phyloP scores from a whole-genome alignment of 2,113 vertebrate genomes.

The Megaceryle torquata region DNA sequence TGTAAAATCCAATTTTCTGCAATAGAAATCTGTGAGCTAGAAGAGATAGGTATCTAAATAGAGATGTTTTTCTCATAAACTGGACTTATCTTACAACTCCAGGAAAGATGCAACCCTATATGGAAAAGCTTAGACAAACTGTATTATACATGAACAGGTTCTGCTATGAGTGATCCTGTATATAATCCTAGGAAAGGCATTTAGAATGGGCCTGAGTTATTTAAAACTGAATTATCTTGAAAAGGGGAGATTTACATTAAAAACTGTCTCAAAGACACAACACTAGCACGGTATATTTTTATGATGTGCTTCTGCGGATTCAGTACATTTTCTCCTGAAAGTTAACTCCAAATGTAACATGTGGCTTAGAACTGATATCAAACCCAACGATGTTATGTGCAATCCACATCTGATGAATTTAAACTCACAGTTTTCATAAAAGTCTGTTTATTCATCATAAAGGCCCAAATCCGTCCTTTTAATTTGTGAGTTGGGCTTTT shows the following conservation, averaged over 20 bases:
- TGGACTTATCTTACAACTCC: neutral
- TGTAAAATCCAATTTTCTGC: neutral
- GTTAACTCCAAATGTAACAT: neutral
- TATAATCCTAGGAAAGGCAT: neutral
- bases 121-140: neutral
- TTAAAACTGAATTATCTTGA: neutral
- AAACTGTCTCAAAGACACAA: neutral
- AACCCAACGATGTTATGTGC: neutral
- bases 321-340: neutral
- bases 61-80: neutral
- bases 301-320: neutral
- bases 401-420: neutral
- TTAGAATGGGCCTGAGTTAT: neutral
- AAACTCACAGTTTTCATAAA: neutral
- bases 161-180: neutral
- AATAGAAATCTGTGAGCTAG: neutral
- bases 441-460: neutral
- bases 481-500: neutral
- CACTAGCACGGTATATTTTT: neutral
- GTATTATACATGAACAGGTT: neutral
- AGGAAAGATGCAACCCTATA: neutral
- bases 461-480: neutral
- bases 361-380: slow-evolving; percentile 11
- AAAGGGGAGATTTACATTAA: neutral
- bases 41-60: neutral